These are phyloP conservation scores for Alethe castanea DNA, from an alignment of 2,113 vertebrate species.

Conservation along the genomic window DNA sequence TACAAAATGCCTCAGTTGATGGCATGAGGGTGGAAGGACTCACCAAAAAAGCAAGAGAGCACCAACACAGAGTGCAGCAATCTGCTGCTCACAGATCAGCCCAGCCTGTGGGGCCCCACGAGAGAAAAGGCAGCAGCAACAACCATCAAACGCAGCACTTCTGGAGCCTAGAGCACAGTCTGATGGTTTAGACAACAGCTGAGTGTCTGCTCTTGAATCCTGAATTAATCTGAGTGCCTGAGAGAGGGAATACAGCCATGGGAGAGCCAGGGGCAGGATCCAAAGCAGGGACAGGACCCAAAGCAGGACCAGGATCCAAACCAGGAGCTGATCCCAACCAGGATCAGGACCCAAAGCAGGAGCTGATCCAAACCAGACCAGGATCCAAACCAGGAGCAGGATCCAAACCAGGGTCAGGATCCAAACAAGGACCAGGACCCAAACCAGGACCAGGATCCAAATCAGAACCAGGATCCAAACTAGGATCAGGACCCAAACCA, in stretches of 20 bases:
- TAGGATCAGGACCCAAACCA: no score
- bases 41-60: neutral
- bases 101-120: neutral
- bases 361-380: accelerated
- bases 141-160: accelerated
- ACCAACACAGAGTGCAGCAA: neutral
- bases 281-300: neutral
- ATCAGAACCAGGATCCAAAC: neutral
- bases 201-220: neutral
- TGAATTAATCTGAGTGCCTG: accelerated
- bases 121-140: neutral
- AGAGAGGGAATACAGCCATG: accelerated
- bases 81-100: neutral
- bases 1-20: neutral
- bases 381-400: neutral
- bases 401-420: neutral
- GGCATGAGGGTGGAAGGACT: neutral
- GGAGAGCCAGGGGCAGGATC: accelerated
- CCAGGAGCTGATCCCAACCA: neutral
- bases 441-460: neutral
- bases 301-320: neutral
- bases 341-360: neutral
- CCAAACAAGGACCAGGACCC: neutral
- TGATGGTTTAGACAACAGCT: neutral
- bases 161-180: neutral